Evolutionary conservation across 1,140 invertebrate genomes (phyloP).

Genomic region (Leptestheria dahalacensis): DNA sequence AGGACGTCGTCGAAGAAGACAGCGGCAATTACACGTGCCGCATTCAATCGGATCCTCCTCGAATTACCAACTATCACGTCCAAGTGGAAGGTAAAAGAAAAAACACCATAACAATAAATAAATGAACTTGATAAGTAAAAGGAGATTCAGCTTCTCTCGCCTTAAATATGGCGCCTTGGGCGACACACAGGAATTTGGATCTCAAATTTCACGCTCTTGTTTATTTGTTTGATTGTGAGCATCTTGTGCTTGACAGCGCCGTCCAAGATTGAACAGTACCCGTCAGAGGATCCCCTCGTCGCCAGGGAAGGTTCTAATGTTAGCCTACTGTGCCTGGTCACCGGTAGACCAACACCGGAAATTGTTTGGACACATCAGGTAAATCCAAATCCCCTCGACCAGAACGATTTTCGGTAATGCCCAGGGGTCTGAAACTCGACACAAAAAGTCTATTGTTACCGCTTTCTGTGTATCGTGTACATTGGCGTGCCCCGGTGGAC

Average conservation of each 20-base stretch:
- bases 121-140: too few species aligned
- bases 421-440: background rate
- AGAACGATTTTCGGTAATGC: background rate
- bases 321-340: background rate
- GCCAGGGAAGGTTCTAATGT: background rate
- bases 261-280: background rate
- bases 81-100: conserved; percentile 6
- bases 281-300: background rate
- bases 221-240: too few species aligned
- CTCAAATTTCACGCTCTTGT: too few species aligned
- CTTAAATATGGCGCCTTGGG: background rate
- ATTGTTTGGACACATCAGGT: background rate
- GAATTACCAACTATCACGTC: conserved; percentile 1
- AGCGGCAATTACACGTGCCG: conserved; percentile 2
- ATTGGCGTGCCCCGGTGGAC: too few species aligned
- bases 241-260: background rate
- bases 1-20: background rate
- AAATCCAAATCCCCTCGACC: background rate
- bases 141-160: too few species aligned
- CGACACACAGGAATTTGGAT: background rate
- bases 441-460: background rate
- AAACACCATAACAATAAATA: background rate
- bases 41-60: conserved; percentile 1
- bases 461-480: too few species aligned
- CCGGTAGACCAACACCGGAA: background rate